A percentile compares a stretch with the other conserved stretches of the same genome.
These are phyloP conservation scores for Danio tinwini DNA, from an alignment of 2,797 vertebrate genomes.

Conservation along the genomic window DNA sequence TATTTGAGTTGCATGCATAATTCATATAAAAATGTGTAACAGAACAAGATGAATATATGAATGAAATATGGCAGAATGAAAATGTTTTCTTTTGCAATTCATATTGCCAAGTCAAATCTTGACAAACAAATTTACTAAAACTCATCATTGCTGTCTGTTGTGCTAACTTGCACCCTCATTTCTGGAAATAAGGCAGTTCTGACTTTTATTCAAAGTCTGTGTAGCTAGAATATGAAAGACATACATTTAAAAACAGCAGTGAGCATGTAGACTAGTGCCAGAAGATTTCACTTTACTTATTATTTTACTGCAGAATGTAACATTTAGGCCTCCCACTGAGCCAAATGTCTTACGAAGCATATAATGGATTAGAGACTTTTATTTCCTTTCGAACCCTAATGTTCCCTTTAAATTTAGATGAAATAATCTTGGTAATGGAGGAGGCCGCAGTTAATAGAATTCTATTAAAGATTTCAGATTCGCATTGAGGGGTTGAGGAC, in stretches of 20 bases:
- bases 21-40: constrained; percentile 1
- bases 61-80: neutral
- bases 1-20: neutral
- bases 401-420: constrained; percentile 33
- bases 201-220: neutral
- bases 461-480: constrained; percentile 11
- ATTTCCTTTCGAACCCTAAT: constrained; percentile 42
- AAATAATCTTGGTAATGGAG: constrained; percentile 39
- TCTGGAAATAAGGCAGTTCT: neutral
- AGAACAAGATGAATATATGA: neutral
- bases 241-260: neutral
- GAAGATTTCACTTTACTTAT: constrained; percentile 1
- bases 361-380: constrained; percentile 36
- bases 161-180: neutral
- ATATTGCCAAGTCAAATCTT: constrained; percentile 6
- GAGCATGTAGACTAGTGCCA: neutral
- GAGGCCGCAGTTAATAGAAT: constrained; percentile 8
- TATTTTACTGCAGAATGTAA: constrained; percentile 18
- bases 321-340: neutral
- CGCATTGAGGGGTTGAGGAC: constrained; percentile 11
- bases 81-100: neutral
- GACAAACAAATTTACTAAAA: neutral
- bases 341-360: constrained; percentile 21
- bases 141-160: neutral
- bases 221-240: neutral